Evolutionary conservation across 2,888 invertebrate species (phyloP), one percentile per base, ranked within the genome.

Genomic region (Athrips mouffetella): DNA sequence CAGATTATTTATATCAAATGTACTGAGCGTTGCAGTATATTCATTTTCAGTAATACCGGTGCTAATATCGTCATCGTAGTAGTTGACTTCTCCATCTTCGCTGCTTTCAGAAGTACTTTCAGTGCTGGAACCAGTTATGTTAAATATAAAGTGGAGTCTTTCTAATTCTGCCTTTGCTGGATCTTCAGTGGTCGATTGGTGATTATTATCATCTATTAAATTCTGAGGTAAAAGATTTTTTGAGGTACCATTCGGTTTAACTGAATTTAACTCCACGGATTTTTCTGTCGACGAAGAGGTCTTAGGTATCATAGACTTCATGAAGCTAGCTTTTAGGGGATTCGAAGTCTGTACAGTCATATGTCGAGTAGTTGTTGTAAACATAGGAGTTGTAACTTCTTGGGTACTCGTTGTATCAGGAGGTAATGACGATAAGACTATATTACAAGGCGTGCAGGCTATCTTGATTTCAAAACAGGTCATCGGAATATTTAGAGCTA

Each of bases 391-490:
- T 8, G 37, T 16, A 20, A 11, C n/a, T 37, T 4, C n/a, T 11
- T 21, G 37, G n/a, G 8, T n/a, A 21, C 10, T 16, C 5, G 18
- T 2, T 18, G 18, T n/a, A 20, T 6, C 11, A n/a, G 20, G 3
- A 6, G 18, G 20, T 20, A 18, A 16, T 3, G 39, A 31, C 16
- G 54, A 37, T 39, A 54, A 23, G 33, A 27, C 37, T 8, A 65
- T 58, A 51, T 71, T 63, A 51, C 81, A 81, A 7, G 76, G 75
- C 25, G 71, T 66, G 55, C 87, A 87, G 2, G 70, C 57, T 3
- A 84, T 62, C 44, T 55, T 55, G 51, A 70, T 67, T 58, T 86
- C 81, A 21, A 62, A 52, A 48, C 87, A 87, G 18, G 61, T 45
- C 18, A 55, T 52, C 0, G 73, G 67, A 18, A 67, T 44, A 39